Conservation (phyloP, 2,797 vertebrate genomes). For the Tapirus indicus region DNA sequence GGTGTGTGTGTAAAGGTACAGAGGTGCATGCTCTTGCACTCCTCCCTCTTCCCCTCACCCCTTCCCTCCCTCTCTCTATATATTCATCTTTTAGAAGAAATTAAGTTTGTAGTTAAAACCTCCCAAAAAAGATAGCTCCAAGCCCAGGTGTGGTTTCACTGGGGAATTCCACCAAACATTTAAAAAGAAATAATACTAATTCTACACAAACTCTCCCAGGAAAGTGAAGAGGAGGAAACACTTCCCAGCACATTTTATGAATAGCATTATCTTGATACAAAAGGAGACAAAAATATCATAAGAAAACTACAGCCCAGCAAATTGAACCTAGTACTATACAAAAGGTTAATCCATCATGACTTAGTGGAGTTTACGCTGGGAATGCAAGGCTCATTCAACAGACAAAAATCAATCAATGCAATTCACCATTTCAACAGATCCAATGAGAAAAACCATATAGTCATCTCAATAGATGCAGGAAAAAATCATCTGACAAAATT, state of each 20-base stretch:
- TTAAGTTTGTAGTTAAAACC: background rate
- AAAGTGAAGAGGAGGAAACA: background rate
- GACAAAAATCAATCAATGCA: background rate
- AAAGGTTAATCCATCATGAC: background rate
- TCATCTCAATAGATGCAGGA: background rate
- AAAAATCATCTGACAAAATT: background rate
- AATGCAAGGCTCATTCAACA: background rate
- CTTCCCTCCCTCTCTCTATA: background rate
- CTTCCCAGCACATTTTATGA: background rate
- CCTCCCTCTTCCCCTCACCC: background rate
- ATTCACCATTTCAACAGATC: background rate
- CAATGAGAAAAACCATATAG: background rate
- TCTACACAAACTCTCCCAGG: background rate
- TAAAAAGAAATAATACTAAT: background rate
- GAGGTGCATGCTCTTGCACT: background rate
- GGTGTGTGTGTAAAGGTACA: background rate
- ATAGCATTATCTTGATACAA: background rate
- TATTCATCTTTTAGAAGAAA: background rate
- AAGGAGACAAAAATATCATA: background rate
- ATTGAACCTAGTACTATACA: background rate
- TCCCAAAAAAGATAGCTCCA: background rate
- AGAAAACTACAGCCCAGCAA: background rate
- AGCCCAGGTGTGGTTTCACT: background rate
- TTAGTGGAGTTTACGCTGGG: background rate
- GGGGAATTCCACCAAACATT: background rate